Conservation (phyloP, 1,140 invertebrate species). For the Parapsyche elsis region DNA sequence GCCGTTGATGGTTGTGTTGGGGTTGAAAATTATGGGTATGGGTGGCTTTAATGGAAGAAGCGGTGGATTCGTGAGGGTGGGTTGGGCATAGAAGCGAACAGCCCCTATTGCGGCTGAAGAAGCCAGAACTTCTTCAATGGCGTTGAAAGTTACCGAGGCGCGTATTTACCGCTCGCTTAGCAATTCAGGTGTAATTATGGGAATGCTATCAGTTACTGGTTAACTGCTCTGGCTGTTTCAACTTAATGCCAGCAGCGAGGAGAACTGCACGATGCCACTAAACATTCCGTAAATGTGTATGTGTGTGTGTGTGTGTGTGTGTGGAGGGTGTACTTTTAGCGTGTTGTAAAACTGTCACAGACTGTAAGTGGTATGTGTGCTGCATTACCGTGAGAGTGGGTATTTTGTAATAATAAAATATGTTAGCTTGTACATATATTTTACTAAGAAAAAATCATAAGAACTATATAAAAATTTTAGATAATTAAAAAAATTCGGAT, state of each 20-base stretch:
- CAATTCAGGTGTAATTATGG: constrained; percentile 52
- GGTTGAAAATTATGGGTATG: background rate
- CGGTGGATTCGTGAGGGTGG: background rate
- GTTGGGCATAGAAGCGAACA: too few relatives aligned
- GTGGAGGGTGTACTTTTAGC: too few relatives aligned
- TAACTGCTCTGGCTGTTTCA: constrained; percentile 9
- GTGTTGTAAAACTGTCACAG: too few relatives aligned
- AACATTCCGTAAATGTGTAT: background rate
- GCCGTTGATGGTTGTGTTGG: background rate
- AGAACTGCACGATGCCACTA: background rate
- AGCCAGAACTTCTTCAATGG: background rate
- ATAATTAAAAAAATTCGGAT: too few relatives aligned
- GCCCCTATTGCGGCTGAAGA: background rate
- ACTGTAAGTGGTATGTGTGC: too few relatives aligned
- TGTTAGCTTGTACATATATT: too few relatives aligned
- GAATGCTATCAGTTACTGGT: constrained; percentile 46
- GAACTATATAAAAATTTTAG: too few relatives aligned
- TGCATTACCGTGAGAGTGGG: too few relatives aligned
- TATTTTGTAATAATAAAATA: too few relatives aligned
- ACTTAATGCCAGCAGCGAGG: constrained; percentile 21
- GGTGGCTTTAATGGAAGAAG: background rate
- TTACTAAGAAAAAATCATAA: too few relatives aligned
- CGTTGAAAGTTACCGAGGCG: constrained; percentile 50
- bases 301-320: background rate
- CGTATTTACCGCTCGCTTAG: constrained; percentile 44